These are phyloP conservation scores for Lamellibrachia luymesi DNA, from an alignment of 1,140 invertebrate species.

Conservation along the genomic window DNA sequence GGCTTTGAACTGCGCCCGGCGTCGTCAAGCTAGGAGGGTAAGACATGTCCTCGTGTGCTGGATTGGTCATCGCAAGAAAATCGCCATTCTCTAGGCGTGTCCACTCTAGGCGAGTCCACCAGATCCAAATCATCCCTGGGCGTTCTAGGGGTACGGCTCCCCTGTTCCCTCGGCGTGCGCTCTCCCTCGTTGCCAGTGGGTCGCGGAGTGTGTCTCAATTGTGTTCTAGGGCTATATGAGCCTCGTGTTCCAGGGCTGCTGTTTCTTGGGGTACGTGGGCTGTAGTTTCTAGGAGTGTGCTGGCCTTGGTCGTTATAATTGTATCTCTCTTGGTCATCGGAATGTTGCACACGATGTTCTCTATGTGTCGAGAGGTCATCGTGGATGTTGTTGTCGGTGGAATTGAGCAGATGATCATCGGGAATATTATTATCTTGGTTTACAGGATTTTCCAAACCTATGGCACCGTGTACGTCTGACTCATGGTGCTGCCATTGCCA, in stretches of 20 bases:
- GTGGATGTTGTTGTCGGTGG: background rate
- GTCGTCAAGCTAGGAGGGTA: background rate
- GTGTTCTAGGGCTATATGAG: background rate
- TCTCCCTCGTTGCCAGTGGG: background rate
- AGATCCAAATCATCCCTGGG: background rate
- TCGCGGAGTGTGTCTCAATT: background rate
- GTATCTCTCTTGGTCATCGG: background rate
- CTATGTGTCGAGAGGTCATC: background rate
- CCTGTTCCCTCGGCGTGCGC: background rate
- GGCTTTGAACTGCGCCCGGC: background rate
- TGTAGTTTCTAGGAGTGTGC: background rate
- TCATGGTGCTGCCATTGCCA: background rate
- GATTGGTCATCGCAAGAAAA: background rate
- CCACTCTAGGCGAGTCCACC: background rate
- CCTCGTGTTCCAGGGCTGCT: no score
- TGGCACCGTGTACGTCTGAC: background rate
- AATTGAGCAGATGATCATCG: background rate
- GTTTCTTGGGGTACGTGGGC: background rate
- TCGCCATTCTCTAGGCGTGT: background rate
- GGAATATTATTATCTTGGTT: background rate
- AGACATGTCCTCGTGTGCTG: background rate
- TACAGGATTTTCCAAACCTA: background rate
- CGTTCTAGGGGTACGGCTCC: background rate
- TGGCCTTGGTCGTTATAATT: background rate
- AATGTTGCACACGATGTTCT: background rate